Base-by-base conservation (phyloP, 2,888 invertebrate genomes). In the Eristalis tenax region DNA sequence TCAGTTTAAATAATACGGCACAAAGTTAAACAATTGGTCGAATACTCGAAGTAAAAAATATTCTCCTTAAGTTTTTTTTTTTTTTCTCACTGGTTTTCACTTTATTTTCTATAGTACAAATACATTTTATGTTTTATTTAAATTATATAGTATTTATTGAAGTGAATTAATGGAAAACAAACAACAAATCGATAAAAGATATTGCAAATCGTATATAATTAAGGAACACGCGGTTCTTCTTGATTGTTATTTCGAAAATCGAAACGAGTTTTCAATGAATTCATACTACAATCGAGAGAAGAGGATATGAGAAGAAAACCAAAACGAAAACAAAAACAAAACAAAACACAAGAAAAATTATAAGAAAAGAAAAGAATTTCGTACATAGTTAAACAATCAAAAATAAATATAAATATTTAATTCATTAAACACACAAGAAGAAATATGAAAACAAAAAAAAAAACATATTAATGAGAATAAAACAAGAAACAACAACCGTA, bases 301-400 rank as follows among this genome's bases (percentile, higher is more conserved):
- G 64, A 59, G 26, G 26, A 26, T 26, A 78, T 32, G 32, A 73
- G 57, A 57, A 64, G 23, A 65, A 65, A 35, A 76, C 11, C 50
- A 61, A 71, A 71, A 61, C 5, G 11, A 40, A 69, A 65, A 50
- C 59, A 71, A 70, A 61, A 77, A 43, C 50, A 61, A 71, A 71
- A 61, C 5, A n/a, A n/a, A n/a, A n/a, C 23, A 77, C 50, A 70
- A 32, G 82, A 83, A 74, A 61, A 26, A 78, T 74, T 65, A 70
- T 61, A 73, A 66, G 32, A 63, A 78, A 64, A 38, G 65, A 75
- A 71, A 40, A 69, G 57, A 73, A 78, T 74, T 77, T 89, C 82
- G 84, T 89, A 84, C 75, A 87, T 88, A 85, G 80, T 85, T 88
- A 89, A 89, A 88, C 85, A 81, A 88, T 88, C 88, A 86, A 84